phyloP scores from a whole-genome alignment of 1,140 invertebrate genomes.

The Drosophila ficusphila region DNA sequence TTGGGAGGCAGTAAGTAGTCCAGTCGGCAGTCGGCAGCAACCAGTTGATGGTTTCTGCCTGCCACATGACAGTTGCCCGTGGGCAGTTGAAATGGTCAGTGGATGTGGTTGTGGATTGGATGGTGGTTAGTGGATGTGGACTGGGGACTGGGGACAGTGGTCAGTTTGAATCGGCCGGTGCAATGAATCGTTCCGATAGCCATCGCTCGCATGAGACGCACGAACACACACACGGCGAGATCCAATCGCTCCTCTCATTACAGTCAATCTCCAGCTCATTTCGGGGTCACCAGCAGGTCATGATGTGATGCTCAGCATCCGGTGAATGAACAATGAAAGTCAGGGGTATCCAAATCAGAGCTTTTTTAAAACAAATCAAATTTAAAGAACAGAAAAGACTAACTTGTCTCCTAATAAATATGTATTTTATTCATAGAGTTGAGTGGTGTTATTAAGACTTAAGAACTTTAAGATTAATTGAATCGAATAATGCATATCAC shows the following conservation, averaged over 20 bases:
- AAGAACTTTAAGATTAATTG: too few relatives aligned
- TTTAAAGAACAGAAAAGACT: too few relatives aligned
- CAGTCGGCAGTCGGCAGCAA: slow-evolving; percentile 6
- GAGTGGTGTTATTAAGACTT: too few relatives aligned
- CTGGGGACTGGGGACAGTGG: neutral
- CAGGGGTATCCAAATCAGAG: neutral
- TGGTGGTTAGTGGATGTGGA: neutral
- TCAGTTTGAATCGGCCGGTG: slow-evolving; percentile 56
- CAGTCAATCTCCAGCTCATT: slow-evolving; percentile 77
- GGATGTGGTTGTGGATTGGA: neutral
- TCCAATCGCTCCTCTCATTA: slow-evolving; percentile 73
- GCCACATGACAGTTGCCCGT: slow-evolving; percentile 12
- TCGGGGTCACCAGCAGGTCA: slow-evolving; percentile 61
- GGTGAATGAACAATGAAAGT: slow-evolving; percentile 12
- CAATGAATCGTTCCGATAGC: slow-evolving; percentile 74
- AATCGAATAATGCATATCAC: too few relatives aligned
- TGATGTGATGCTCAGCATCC: slow-evolving; percentile 68
- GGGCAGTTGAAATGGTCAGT: slow-evolving; percentile 8
- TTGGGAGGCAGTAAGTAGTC: slow-evolving; percentile 36
- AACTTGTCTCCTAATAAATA: too few relatives aligned
- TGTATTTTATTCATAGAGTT: too few relatives aligned
- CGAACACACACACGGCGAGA: slow-evolving; percentile 67
- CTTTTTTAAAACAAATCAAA: too few relatives aligned
- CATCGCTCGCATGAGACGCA: slow-evolving; percentile 76
- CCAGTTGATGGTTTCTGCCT: slow-evolving; percentile 22